These are phyloP conservation scores for Xerus rutilus DNA, from an alignment of 2,797 vertebrate genomes.

Conservation along the genomic window DNA sequence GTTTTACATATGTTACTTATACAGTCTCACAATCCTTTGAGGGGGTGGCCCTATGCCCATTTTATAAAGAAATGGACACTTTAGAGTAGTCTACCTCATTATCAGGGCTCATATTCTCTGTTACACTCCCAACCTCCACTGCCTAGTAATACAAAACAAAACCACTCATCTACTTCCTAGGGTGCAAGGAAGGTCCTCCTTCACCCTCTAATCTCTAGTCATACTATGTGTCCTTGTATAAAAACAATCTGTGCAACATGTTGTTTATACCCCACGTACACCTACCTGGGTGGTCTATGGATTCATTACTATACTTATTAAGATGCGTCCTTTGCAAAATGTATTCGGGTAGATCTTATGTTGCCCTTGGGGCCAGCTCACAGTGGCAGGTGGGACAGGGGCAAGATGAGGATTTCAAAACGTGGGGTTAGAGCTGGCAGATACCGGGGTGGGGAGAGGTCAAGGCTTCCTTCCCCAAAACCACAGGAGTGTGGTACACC, in stretches of 20 bases:
- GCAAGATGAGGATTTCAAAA: not conserved
- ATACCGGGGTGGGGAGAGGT: rapidly evolving
- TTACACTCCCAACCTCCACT: not conserved
- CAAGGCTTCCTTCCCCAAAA: not conserved
- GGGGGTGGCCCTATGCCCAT: not conserved
- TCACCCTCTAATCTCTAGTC: not conserved
- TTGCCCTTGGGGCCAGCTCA: not conserved
- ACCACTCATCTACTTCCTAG: not conserved
- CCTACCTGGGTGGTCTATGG: not conserved
- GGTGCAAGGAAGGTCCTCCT: not conserved
- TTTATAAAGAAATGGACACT: not conserved
- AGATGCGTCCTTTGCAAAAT: not conserved
- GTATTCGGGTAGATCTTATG: not conserved
- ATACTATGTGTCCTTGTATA: not conserved
- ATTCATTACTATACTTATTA: not conserved
- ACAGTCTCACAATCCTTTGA: too few relatives aligned
- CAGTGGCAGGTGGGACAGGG: not conserved
- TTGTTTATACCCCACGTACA: not conserved
- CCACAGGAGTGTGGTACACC: not conserved
- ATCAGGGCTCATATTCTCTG: not conserved
- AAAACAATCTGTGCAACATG: not conserved
- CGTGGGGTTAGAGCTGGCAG: not conserved
- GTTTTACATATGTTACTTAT: not conserved
- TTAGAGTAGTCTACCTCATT: not conserved
- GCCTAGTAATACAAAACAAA: not conserved